Conservation (phyloP, 2,113 vertebrate species). For the Eretmochelys imbricata region DNA sequence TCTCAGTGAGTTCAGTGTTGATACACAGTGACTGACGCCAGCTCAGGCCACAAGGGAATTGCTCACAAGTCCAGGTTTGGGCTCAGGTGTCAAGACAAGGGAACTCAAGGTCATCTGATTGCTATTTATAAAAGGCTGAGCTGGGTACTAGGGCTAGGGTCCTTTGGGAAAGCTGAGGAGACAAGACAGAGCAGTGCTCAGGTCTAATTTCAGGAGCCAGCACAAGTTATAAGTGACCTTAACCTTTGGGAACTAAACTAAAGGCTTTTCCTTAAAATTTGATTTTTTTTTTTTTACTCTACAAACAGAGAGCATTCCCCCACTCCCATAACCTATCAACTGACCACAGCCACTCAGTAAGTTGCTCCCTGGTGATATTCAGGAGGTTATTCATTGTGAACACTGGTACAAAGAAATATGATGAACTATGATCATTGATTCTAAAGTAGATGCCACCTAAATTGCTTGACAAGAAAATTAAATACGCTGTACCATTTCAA, state of each 20-base stretch:
- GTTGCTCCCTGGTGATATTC: background rate
- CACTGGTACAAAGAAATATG: background rate
- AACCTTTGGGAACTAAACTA: background rate
- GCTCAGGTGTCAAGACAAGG: background rate
- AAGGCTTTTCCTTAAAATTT: background rate
- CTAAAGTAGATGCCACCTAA: background rate
- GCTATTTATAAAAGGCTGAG: background rate
- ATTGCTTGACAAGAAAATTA: background rate
- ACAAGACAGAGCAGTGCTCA: background rate
- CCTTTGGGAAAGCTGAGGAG: background rate
- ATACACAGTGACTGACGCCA: background rate
- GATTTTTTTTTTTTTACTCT: background rate
- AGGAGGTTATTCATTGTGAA: accelerated
- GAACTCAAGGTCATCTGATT: background rate
- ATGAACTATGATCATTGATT: background rate
- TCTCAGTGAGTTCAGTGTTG: background rate
- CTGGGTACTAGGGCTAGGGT: too few relatives aligned
- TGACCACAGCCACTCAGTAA: background rate
- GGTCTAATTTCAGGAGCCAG: background rate
- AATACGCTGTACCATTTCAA: constrained; percentile 90
- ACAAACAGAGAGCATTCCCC: background rate
- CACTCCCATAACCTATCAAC: background rate
- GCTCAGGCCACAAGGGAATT: background rate
- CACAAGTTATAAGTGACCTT: background rate
- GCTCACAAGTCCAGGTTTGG: background rate